Conservation (phyloP, 2,113 vertebrate genomes). For the Helogale parvula region DNA sequence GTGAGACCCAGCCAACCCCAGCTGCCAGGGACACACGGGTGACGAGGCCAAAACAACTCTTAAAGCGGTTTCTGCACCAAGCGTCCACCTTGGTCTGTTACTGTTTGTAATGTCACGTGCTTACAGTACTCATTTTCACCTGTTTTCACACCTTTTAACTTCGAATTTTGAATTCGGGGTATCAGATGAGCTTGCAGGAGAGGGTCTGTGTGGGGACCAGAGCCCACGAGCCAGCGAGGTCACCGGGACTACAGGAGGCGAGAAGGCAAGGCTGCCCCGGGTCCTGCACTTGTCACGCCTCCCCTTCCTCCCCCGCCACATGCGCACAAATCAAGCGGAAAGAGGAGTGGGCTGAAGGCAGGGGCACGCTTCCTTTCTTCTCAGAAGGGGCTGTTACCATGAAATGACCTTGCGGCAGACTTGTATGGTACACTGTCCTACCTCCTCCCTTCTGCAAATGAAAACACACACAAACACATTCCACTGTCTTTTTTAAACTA, state of each 20-base stretch:
- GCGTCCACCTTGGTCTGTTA: neutral
- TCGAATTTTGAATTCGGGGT: neutral
- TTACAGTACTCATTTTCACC: neutral
- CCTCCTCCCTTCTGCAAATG: neutral
- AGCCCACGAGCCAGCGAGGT: neutral
- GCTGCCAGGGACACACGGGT: neutral
- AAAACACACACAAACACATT: neutral
- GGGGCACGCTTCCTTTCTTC: neutral
- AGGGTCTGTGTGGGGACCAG: neutral
- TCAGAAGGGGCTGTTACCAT: neutral
- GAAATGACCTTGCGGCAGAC: neutral
- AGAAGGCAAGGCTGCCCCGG: neutral
- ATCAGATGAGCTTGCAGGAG: neutral
- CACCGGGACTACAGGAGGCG: neutral
- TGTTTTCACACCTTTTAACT: neutral
- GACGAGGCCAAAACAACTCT: neutral
- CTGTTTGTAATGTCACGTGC: neutral
- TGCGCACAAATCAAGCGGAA: neutral
- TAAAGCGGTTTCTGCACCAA: neutral
- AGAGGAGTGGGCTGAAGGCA: neutral
- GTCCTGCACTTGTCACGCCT: neutral
- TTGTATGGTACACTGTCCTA: neutral
- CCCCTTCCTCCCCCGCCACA: too few relatives aligned
- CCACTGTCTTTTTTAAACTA: neutral
- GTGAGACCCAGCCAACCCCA: neutral